phyloP scores from a whole-genome alignment of 2,888 invertebrate species.

The Megastigmus dorsalis region DNA sequence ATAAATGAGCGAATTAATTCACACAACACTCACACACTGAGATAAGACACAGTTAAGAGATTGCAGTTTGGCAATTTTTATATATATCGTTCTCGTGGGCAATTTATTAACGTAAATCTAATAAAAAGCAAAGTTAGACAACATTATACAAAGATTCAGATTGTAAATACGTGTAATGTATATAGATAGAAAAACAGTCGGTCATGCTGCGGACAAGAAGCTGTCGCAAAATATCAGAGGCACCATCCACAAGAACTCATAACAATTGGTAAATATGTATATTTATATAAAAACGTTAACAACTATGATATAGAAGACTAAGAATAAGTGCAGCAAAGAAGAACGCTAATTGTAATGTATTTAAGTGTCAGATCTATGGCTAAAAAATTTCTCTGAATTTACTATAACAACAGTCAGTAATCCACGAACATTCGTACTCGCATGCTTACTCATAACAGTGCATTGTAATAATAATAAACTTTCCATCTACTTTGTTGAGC shows the following conservation, averaged over 20 bases:
- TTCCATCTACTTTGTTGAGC: slow-evolving; percentile 2
- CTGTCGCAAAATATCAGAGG: slow-evolving; percentile 17
- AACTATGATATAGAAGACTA: slow-evolving; percentile 36
- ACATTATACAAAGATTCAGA: slow-evolving; percentile 5
- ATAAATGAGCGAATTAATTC: slow-evolving; percentile 37
- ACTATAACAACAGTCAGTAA: too few species aligned
- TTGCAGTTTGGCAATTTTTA: slow-evolving; percentile 1
- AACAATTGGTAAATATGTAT: too few species aligned
- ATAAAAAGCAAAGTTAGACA: slow-evolving; percentile 27
- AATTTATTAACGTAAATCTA: neutral
- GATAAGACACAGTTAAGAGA: slow-evolving; percentile 25
- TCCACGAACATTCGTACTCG: slow-evolving; percentile 12
- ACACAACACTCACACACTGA: slow-evolving; percentile 24
- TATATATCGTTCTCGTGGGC: too few species aligned
- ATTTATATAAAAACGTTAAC: slow-evolving; percentile 10
- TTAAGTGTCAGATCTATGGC: slow-evolving; percentile 25
- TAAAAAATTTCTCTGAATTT: slow-evolving; percentile 41
- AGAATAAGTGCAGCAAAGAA: slow-evolving; percentile 33
- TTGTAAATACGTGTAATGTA: slow-evolving; percentile 6
- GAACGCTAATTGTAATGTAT: slow-evolving; percentile 28
- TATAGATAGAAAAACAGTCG: slow-evolving; percentile 10
- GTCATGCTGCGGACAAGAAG: slow-evolving; percentile 44
- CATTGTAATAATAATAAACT: slow-evolving; percentile 4
- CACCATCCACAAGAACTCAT: slow-evolving; percentile 38
- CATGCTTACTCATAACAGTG: too few species aligned